Evolutionary conservation across 2,113 vertebrate species (phyloP).

Genomic region (Mormoops blainvillei): DNA sequence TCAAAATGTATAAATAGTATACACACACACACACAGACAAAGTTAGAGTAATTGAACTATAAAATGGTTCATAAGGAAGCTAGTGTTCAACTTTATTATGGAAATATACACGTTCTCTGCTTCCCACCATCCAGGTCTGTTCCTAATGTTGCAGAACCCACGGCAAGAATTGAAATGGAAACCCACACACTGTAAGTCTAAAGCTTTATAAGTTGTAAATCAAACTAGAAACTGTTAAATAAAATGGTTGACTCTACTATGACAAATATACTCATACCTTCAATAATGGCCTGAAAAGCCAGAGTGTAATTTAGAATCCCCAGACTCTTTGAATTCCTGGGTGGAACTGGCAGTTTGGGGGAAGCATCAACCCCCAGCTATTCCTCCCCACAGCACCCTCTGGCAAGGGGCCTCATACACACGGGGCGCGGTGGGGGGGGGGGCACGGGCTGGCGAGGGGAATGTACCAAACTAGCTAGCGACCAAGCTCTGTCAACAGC

Average conservation of each 20-base stretch:
- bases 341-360: background rate
- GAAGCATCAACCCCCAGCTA: background rate
- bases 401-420: background rate
- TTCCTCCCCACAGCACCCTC: background rate
- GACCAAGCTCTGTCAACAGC: background rate
- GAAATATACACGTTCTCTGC: background rate
- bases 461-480: background rate
- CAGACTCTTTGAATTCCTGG: background rate
- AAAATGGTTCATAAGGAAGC: background rate
- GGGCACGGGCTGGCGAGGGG: background rate
- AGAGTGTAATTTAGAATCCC: background rate
- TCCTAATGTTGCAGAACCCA: background rate
- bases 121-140: background rate
- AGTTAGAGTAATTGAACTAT: background rate
- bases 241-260: background rate
- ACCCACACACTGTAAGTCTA: background rate
- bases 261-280: background rate
- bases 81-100: background rate
- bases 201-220: background rate
- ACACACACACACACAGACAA: background rate
- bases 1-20: background rate
- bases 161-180: background rate
- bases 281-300: background rate
- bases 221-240: background rate
- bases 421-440: background rate